Evolutionary conservation across 35 echinoderm and acorn worm genomes (phyloP).

Genomic region (Chiridota heheva): DNA sequence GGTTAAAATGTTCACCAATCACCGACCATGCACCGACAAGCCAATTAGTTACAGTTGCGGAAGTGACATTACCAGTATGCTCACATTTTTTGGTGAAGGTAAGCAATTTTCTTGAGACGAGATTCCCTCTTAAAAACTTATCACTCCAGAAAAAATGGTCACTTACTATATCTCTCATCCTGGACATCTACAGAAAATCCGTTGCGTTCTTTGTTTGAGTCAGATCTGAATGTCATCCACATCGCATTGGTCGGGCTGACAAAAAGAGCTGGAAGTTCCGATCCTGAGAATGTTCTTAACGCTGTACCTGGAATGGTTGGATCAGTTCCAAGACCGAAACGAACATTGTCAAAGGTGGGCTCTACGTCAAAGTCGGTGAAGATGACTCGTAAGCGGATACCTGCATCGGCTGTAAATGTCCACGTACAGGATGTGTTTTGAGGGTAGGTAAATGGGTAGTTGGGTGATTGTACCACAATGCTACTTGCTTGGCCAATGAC

Average conservation of each 20-base stretch:
- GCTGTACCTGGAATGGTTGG: background rate
- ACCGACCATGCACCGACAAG: too few species aligned
- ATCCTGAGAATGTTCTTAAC: constrained; percentile 18
- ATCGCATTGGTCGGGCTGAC: constrained; percentile 1
- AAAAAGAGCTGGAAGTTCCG: background rate
- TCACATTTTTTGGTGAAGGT: background rate
- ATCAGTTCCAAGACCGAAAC: constrained; percentile 4
- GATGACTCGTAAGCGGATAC: constrained; percentile 20
- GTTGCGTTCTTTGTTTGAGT: constrained; percentile 28
- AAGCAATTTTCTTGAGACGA: background rate
- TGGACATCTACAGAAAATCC: constrained; percentile 46
- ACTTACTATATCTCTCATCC: constrained; percentile 55
- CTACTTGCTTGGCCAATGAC: too few species aligned
- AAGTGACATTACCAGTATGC: too few species aligned
- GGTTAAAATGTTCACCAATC: too few species aligned
- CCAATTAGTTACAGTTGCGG: too few species aligned
- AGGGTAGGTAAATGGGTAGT: constrained; percentile 19
- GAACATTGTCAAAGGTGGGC: constrained; percentile 26
- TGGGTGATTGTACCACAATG: background rate
- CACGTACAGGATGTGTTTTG: constrained; percentile 23
- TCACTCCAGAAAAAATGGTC: background rate
- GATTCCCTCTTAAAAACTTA: too few species aligned
- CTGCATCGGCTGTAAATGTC: background rate
- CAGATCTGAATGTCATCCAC: constrained; percentile 50
- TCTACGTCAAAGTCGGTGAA: constrained; percentile 45